Base-by-base conservation (phyloP, 2,888 invertebrate species). In the Schizaphis graminum region DNA sequence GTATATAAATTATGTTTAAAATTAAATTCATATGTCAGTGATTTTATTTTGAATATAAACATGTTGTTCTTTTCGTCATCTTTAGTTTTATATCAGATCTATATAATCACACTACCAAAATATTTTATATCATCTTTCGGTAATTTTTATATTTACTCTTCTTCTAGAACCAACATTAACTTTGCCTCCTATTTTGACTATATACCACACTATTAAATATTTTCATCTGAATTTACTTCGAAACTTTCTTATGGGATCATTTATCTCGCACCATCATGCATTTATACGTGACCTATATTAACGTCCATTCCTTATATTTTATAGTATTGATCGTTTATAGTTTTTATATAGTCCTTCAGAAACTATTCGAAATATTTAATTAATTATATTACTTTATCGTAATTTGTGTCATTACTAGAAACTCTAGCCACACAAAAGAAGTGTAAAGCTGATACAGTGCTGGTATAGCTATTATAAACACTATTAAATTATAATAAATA, bases 251-350 rank as follows among this genome's bases (percentile, higher is more conserved):
- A 86, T 53, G 35, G 47, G 49, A 4, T 87, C 16, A 41, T 92
- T 87, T 67, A 92, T 87, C 61, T 49, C 16, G 49, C 47, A 87
- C 56, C 61, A 49, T 35, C 86, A 53, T 28, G 85, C 53, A 56
- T n/a, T 61, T 92, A 92, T 61, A 87, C 49, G 35, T 92, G 92
- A 92, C 92, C 92, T 53, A 92, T 67, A 67, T 92, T 26, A 28
- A 92, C 67, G 57, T 91, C 85, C n/a, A 53, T 49, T 88, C 35
- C 28, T 67, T 67, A 28, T 87, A 86, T 49, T 88, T 28, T 92
- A 87, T n/a, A 85, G 91, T 87, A 92, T 92, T 92, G 86, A 92
- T 92, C 57, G 49, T 35, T 16, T 41, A 49, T 61, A 86, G 26
- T 67, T 88, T 16, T 87, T 53, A 57, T 24, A n/a, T 77, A 67